These are phyloP conservation scores for Ostrea denselamellosa DNA, from an alignment of 1,140 invertebrate genomes.

Conservation along the genomic window DNA sequence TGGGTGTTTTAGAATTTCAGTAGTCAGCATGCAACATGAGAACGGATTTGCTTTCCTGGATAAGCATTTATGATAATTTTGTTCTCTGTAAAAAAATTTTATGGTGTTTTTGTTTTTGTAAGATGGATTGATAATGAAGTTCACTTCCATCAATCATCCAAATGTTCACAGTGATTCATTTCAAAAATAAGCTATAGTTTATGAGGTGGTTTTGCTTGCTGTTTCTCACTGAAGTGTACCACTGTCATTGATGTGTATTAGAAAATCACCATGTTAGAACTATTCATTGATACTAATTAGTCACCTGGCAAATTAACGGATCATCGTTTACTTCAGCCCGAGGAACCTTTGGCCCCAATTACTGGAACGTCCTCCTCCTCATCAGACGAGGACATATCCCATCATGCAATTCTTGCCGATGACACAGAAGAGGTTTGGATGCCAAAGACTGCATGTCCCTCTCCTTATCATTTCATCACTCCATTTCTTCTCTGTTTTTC, in stretches of 20 bases:
- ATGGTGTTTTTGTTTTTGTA: background rate
- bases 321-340: constrained; percentile 31
- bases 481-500: background rate
- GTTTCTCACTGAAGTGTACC: background rate
- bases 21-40: background rate
- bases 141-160: background rate
- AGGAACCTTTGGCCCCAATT: background rate
- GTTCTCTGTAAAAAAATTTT: background rate
- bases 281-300: constrained; percentile 4
- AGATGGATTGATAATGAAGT: background rate
- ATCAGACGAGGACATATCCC: constrained; percentile 36
- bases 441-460: background rate
- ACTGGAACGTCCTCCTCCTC: constrained; percentile 23
- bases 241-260: background rate
- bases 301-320: background rate
- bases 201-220: background rate
- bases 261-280: background rate
- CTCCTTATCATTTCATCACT: background rate
- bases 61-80: background rate
- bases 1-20: background rate
- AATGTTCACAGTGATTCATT: background rate
- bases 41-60: background rate
- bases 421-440: constrained; percentile 30
- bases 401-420: constrained; percentile 42
- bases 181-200: background rate